These are phyloP conservation scores for Lycocerus yunnanus DNA, from an alignment of 2,888 invertebrate genomes.

Conservation along the genomic window DNA sequence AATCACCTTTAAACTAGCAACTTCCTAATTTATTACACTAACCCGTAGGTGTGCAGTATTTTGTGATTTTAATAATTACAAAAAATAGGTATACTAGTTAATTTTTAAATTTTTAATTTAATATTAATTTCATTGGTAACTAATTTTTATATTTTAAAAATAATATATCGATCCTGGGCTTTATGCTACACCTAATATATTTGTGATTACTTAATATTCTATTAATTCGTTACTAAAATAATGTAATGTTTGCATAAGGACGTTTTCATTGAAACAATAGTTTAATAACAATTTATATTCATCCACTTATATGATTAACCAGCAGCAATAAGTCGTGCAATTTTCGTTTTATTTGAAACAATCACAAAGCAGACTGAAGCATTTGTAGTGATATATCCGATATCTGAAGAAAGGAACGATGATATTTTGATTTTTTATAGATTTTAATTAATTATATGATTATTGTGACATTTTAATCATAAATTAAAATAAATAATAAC, in stretches of 20 bases:
- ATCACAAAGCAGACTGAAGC: background rate
- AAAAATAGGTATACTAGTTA: too few species aligned
- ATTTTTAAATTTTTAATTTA: too few species aligned
- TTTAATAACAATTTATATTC: conserved; percentile 1
- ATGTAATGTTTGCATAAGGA: conserved; percentile 6
- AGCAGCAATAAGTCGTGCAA: background rate
- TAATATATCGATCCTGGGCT: too few species aligned
- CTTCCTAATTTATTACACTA: background rate
- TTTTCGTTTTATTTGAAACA: background rate
- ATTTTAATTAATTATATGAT: background rate
- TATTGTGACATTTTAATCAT: background rate
- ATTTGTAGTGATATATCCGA: background rate
- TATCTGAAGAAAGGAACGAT: background rate
- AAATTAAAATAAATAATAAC: background rate
- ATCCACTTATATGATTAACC: background rate
- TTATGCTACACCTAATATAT: too few species aligned
- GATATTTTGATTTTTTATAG: background rate
- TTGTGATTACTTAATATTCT: background rate
- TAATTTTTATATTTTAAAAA: too few species aligned
- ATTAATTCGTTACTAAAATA: conserved; percentile 10
- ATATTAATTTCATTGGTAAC: too few species aligned
- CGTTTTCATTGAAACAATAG: conserved; percentile 19
- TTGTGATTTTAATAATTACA: too few species aligned
- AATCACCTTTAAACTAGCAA: background rate
- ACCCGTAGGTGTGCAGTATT: too few species aligned